Base-by-base conservation (phyloP, 2,888 invertebrate genomes). In the Apotomis turbidana region DNA sequence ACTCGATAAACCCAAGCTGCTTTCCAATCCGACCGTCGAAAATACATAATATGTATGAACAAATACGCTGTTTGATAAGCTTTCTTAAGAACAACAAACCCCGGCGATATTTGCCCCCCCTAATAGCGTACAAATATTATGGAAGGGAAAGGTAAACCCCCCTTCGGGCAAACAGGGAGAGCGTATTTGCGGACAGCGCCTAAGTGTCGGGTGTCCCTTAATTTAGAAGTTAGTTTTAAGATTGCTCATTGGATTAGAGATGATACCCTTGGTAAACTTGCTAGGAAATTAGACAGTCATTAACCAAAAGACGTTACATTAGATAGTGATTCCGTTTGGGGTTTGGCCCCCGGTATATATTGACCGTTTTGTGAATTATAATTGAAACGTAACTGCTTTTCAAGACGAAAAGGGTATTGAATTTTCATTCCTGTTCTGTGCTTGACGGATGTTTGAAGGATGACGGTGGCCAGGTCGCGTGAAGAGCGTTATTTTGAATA, bases 111-210 rank as follows among this genome's bases (percentile, higher is more conserved):
- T 74, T 74, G 69, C 68, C 70, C 64, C 66, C 75, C 27, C 69
- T 78, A 78, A 77, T 76, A 78, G 74, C 75, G 74, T 74, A 73
- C 78, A 76, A 78, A 78, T 76, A 77, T 78, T 75, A 75, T 74
- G 70, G 68, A 46, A 51, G 62, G 58, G 38, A 59, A 51, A 1
- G 41, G 41, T 41, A 41, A 41, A 41, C 41, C 41, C 27, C 36
- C 41, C 58, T 36, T 52, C 55, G 13, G 61, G 62, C 70, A 74
- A 71, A 75, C 74, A 75, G 12, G 44, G 44, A 10, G 71, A 59
- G 51, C 62, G 70, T 76, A 71, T 76, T 76, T 74, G 70, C 72
- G 44, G 67, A 70, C 67, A 13, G 6, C 49, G 27, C 10, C 49
- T 54, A 51, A 49, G 51, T 36, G 27, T 63, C 27, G 46, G 38